Evolutionary conservation across 2,888 invertebrate species (phyloP).

Genomic region (Yponomeuta cagnagella): DNA sequence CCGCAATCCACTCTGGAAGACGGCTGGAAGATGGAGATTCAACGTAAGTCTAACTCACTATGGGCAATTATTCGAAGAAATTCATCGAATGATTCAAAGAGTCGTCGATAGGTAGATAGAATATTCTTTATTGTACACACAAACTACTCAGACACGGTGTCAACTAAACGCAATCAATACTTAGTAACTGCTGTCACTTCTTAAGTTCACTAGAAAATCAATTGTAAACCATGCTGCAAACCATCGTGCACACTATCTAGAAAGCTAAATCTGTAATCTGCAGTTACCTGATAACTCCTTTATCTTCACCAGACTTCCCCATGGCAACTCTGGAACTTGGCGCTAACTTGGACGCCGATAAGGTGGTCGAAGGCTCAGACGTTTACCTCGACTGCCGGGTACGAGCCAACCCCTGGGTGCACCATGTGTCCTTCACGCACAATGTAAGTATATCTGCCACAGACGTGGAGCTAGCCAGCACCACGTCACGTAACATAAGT

Average conservation of each 20-base stretch:
- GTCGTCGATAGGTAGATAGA: too few relatives aligned
- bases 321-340: conserved; percentile 84
- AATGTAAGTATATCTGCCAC: conserved; percentile 65
- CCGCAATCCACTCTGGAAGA: conserved; percentile 77
- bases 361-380: conserved; percentile 87
- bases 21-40: conserved; percentile 80
- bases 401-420: conserved; percentile 85
- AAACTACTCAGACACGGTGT: too few relatives aligned
- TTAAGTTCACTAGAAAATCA: too few relatives aligned
- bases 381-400: conserved; percentile 89
- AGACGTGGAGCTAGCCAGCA: too few relatives aligned
- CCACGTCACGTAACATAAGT: too few relatives aligned
- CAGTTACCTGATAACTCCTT: not conserved
- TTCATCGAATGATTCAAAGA: not conserved
- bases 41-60: conserved; percentile 66
- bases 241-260: too few relatives aligned
- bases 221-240: too few relatives aligned
- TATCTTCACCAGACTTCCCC: conserved; percentile 77
- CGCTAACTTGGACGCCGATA: conserved; percentile 81
- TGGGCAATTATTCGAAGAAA: not conserved
- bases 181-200: not conserved
- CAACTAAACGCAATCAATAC: too few relatives aligned
- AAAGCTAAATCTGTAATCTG: too few relatives aligned
- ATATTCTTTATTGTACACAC: too few relatives aligned
- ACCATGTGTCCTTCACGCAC: conserved; percentile 80